phyloP scores from a whole-genome alignment of 2,797 vertebrate species.

The Enteromius argenteus region DNA sequence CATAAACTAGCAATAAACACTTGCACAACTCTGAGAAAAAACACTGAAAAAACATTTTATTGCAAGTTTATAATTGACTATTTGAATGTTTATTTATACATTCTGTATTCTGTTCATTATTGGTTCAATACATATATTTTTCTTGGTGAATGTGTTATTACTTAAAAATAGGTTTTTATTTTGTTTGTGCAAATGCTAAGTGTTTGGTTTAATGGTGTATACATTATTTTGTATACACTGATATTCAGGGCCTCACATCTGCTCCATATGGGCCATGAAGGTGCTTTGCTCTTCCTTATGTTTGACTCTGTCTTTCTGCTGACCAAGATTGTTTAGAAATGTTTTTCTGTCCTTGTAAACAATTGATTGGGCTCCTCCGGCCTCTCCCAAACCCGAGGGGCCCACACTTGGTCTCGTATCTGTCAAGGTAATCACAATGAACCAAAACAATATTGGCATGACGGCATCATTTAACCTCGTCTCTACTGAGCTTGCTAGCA shows the following conservation, averaged over 20 bases:
- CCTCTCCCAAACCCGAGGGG: conserved; percentile 44
- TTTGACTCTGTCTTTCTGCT: conserved; percentile 12
- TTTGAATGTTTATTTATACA: not conserved
- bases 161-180: not conserved
- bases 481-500: conserved; percentile 10
- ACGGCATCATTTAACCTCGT: not conserved
- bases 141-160: not conserved
- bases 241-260: conserved; percentile 49
- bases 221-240: conserved; percentile 1
- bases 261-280: conserved; percentile 21
- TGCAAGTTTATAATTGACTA: too few species aligned
- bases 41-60: not conserved
- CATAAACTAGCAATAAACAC: too few species aligned
- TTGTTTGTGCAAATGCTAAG: not conserved
- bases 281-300: conserved; percentile 11
- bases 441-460: conserved; percentile 24
- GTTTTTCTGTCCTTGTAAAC: conserved; percentile 49
- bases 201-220: conserved; percentile 30
- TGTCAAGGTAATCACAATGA: conserved; percentile 43
- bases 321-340: conserved; percentile 43
- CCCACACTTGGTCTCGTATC: conserved; percentile 20
- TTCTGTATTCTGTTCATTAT: not conserved
- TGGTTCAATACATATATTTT: not conserved
- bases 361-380: conserved; percentile 30
- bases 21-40: not conserved